Evolutionary conservation across 2,888 invertebrate genomes (phyloP).

Genomic region (Anarsia innoxiella): DNA sequence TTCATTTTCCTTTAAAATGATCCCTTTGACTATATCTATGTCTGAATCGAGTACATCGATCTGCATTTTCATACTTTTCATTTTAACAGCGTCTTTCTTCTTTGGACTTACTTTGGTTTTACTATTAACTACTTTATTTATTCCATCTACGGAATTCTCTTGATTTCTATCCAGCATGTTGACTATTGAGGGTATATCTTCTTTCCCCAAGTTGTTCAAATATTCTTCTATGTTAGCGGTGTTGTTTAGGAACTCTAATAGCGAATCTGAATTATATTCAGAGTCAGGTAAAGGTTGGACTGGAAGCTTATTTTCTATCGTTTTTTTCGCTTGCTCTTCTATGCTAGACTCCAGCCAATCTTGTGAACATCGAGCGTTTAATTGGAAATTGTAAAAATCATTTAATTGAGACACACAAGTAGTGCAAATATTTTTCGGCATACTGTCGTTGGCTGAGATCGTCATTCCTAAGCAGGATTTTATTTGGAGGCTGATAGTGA

Average conservation of each 20-base stretch:
- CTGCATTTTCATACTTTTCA: constrained; percentile 47
- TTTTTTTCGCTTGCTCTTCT: constrained; percentile 45
- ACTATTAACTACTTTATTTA: constrained; percentile 26
- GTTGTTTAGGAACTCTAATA: constrained; percentile 63
- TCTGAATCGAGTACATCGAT: constrained; percentile 60
- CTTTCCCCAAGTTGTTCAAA: constrained; percentile 58
- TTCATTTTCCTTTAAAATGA: constrained; percentile 45
- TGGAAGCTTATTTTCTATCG: constrained; percentile 41
- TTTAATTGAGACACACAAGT: constrained; percentile 53
- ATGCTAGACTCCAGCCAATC: constrained; percentile 59
- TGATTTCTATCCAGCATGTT: constrained; percentile 57
- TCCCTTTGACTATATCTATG: constrained; percentile 49
- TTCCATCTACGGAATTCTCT: constrained; percentile 34
- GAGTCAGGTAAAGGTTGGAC: constrained; percentile 64
- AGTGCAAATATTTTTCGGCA: constrained; percentile 55
- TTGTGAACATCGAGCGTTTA: constrained; percentile 61
- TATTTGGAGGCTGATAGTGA: constrained; percentile 50
- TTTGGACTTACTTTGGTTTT: constrained; percentile 45
- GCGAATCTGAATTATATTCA: constrained; percentile 66
- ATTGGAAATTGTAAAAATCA: constrained; percentile 63
- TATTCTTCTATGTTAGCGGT: constrained; percentile 66
- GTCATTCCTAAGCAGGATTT: constrained; percentile 55
- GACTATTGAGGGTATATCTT: constrained; percentile 64
- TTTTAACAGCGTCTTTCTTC: constrained; percentile 35
- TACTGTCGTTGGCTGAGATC: constrained; percentile 41